Percentiles rank a stretch among this genome's conserved stretches.
Evolutionary conservation across 2,888 invertebrate species (phyloP).

Genomic region (Conchocele bisecta): DNA sequence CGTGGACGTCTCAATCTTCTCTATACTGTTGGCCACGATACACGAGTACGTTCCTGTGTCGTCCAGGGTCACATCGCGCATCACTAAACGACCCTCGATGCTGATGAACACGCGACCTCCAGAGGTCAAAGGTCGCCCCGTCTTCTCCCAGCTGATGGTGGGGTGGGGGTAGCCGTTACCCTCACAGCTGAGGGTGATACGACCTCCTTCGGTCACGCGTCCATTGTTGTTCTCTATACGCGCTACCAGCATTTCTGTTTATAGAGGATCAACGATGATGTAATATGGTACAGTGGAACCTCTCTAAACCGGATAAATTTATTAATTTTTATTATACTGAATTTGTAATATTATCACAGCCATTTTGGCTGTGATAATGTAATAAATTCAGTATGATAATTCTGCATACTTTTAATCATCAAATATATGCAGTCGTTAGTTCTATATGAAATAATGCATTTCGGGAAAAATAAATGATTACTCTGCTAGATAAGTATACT

Average conservation of each 20-base stretch:
- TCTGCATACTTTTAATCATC: too few species aligned
- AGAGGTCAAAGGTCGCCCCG: conserved; percentile 62
- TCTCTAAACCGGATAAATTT: too few species aligned
- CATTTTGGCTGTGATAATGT: too few species aligned
- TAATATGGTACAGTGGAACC: too few species aligned
- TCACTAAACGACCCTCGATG: conserved; percentile 63
- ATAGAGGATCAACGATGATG: too few species aligned
- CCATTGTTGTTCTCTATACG: conserved; percentile 69
- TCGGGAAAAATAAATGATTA: too few species aligned
- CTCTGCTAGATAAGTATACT: too few species aligned
- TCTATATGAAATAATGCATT: too few species aligned
- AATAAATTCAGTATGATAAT: too few species aligned
- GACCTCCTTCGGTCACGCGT: conserved; percentile 70
- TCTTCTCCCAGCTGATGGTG: conserved; percentile 71
- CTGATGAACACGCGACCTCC: conserved; percentile 62
- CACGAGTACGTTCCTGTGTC: conserved; percentile 79
- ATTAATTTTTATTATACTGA: too few species aligned
- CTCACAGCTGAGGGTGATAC: conserved; percentile 71
- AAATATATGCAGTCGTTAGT: too few species aligned
- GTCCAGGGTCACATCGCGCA: conserved; percentile 67
- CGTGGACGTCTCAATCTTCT: conserved; percentile 67
- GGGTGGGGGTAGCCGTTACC: conserved; percentile 75
- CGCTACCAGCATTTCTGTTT: conserved; percentile 72
- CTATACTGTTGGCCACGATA: conserved; percentile 68
- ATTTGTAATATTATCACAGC: too few species aligned